Conservation (phyloP, 2,797 vertebrate species). For the Otolemur crassicaudatus region DNA sequence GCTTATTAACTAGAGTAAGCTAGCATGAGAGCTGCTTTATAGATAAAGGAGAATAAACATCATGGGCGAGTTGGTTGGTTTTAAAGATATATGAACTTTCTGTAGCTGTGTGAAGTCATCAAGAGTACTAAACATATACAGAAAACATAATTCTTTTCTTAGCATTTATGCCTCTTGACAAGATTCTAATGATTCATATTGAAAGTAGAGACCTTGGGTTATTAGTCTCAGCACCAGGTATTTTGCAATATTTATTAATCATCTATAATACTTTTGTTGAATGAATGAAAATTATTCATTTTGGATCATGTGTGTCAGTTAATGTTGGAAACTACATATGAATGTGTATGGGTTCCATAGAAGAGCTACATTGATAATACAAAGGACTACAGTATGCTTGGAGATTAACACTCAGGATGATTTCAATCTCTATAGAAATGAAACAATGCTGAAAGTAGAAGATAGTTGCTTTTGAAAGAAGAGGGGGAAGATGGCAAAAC, state of each 20-base stretch:
- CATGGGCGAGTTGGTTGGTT: not conserved
- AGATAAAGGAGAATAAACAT: not conserved
- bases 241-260: conserved; percentile 65
- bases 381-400: conserved; percentile 36
- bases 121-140: not conserved
- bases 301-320: conserved; percentile 62
- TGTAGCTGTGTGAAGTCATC: not conserved
- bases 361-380: conserved; percentile 60
- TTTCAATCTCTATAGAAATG: conserved; percentile 33
- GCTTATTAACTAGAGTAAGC: not conserved
- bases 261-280: conserved; percentile 53
- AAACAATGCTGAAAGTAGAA: not conserved
- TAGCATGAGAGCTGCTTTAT: conserved; percentile 9
- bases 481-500: not conserved
- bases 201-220: not conserved
- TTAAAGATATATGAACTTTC: conserved; percentile 18
- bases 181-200: not conserved
- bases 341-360: conserved; percentile 38
- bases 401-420: conserved; percentile 54
- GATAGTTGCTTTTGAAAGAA: not conserved
- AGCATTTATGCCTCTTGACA: conserved; percentile 1
- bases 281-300: conserved; percentile 73
- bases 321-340: conserved; percentile 55
- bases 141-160: conserved; percentile 5
- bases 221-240: conserved; percentile 6